A percentile compares a stretch with the other conserved stretches of the same genome.
Evolutionary conservation across 1,140 invertebrate genomes (phyloP).

Genomic region (Drosophila neocordata): DNA sequence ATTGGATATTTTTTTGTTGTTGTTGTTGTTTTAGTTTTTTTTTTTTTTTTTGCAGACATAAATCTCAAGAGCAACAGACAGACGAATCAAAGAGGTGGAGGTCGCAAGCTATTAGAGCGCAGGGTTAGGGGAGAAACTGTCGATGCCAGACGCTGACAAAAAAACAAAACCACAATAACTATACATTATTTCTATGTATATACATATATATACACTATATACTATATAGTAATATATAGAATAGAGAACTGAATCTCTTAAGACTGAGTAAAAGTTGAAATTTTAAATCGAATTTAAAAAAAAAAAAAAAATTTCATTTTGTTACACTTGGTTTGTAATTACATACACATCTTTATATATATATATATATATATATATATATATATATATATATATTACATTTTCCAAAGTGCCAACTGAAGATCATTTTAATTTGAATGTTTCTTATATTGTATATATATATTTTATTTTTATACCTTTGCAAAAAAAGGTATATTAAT

Average conservation of each 20-base stretch:
- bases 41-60: constrained; percentile 57
- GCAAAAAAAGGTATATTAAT: no score
- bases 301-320: background rate
- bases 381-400: background rate
- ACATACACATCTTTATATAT: background rate
- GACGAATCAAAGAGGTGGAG: constrained; percentile 32
- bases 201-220: background rate
- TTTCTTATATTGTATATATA: constrained; percentile 3
- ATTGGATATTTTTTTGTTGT: constrained; percentile 13
- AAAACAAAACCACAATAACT: background rate
- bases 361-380: background rate
- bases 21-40: background rate
- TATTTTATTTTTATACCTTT: background rate
- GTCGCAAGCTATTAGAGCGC: background rate
- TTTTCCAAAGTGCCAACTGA: constrained; percentile 1
- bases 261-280: background rate
- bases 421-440: background rate
- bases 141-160: constrained; percentile 7
- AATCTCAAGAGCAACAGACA: constrained; percentile 64
- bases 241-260: background rate
- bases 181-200: background rate
- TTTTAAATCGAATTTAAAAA: no score
- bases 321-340: background rate
- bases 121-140: constrained; percentile 4
- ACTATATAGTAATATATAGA: background rate